Evolutionary conservation across 2,113 vertebrate genomes (phyloP), one percentile per base, ranked within the genome.

Genomic region (Pongo pygmaeus): DNA sequence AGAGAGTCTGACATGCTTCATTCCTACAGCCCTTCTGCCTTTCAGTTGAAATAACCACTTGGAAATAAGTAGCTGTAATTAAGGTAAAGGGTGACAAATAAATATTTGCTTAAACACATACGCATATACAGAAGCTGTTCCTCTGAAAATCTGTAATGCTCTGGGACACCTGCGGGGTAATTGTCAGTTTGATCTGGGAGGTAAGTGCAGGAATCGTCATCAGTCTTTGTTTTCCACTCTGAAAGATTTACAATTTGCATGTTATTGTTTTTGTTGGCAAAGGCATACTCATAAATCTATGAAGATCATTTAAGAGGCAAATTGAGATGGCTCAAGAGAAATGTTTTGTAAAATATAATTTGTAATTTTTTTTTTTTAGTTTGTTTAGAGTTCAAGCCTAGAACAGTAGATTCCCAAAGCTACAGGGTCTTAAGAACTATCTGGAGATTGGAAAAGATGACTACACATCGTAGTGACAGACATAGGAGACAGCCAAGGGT

Each of bases 281-380:
- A 59, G 85, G 38, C 93, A 96, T 94, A 96, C 90, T 98, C 92
- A 97, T 87, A 96, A 97, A 67, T 74, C 96, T 96, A 94, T 96
- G 97, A 95, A 96, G 97, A 98, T 40, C 89, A 98, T 93, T 98
- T 98, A 96, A 79, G 97, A 75, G 95, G 93, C 81, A 97, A 94
- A 98, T 94, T 92, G 70, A 94, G 84, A 94, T 95, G 40, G 74
- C 86, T 91, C 81, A 95, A 69, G 97, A 97, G 4, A 92, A 90
- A 97, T 98, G 57, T 94, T 98, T 98, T 98, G 84, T 61, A 79
- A 86, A 97, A 89, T 89, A 94, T 64, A 57, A 50, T 97, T 96
- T 93, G 72, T 96, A 57, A 96, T 80, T 95, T 89, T 79, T 95
- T 85, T 46, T 46, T 59, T 18, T 91, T 69, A 97, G 55, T 91